Evolutionary conservation across 2,113 vertebrate genomes (phyloP).

Genomic region (Xenopus borealis): DNA sequence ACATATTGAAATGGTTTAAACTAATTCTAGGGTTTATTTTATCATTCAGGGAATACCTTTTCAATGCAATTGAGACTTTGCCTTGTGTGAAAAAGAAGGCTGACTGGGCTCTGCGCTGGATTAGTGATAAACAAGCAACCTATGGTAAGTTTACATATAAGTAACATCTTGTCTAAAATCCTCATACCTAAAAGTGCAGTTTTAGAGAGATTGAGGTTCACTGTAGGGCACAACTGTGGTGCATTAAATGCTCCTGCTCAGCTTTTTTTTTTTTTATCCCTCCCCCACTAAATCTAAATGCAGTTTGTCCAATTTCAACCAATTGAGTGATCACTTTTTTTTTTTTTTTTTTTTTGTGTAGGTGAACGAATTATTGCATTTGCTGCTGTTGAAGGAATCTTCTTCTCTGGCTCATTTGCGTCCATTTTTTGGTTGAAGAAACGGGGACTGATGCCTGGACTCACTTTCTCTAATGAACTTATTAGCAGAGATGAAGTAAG

Average conservation of each 20-base stretch:
- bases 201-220: too few species aligned
- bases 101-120: slow-evolving; percentile 96
- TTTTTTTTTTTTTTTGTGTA: slow-evolving; percentile 46
- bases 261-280: too few species aligned
- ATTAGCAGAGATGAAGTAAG: slow-evolving; percentile 95
- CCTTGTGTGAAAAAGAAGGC: slow-evolving; percentile 97
- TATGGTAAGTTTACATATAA: slow-evolving; percentile 69
- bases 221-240: too few species aligned
- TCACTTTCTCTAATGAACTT: slow-evolving; percentile 97
- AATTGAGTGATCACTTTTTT: too few species aligned
- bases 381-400: slow-evolving; percentile 95
- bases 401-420: slow-evolving; percentile 98
- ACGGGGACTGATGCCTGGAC: slow-evolving; percentile 93
- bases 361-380: slow-evolving; percentile 94
- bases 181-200: too few species aligned
- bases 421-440: slow-evolving; percentile 99
- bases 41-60: slow-evolving; percentile 81
- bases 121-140: slow-evolving; percentile 82
- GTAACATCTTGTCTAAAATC: too few species aligned
- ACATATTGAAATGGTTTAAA: too few species aligned
- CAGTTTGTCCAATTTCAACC: too few species aligned
- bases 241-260: too few species aligned
- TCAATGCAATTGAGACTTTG: slow-evolving; percentile 92
- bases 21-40: too few species aligned
- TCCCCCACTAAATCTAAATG: too few species aligned